Evolutionary conservation across 1,140 invertebrate genomes (phyloP).

Genomic region (Apis florea): DNA sequence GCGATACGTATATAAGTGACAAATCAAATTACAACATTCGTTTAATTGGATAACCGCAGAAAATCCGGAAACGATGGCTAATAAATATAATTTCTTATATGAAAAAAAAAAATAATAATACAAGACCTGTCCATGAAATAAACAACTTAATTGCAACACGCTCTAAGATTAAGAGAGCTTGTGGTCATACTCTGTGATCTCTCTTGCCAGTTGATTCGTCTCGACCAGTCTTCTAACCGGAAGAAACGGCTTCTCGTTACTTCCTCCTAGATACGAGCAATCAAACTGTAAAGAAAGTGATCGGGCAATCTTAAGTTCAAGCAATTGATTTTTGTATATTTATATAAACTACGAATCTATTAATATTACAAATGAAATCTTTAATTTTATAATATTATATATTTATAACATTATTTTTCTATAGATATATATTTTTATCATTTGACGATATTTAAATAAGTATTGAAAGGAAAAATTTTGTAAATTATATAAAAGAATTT

Average conservation of each 20-base stretch:
- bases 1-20: too few species aligned
- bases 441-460: too few species aligned
- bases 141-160: neutral
- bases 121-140: neutral
- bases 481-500: too few species aligned
- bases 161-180: conserved; percentile 5
- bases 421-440: too few species aligned
- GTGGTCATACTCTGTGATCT: conserved; percentile 23
- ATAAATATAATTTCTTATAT: neutral
- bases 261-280: conserved; percentile 46
- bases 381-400: neutral
- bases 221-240: conserved; percentile 41
- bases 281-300: conserved; percentile 49
- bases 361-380: neutral
- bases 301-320: neutral
- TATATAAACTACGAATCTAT: neutral
- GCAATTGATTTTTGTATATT: neutral
- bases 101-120: neutral
- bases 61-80: neutral
- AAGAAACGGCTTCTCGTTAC: conserved; percentile 47
- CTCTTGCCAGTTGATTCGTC: conserved; percentile 33
- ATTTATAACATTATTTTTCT: too few species aligned
- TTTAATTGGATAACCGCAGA: neutral
- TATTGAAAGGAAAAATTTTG: too few species aligned
- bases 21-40: neutral